phyloP scores from a whole-genome alignment of 2,888 invertebrate genomes.

The Vandiemenella viatica region DNA sequence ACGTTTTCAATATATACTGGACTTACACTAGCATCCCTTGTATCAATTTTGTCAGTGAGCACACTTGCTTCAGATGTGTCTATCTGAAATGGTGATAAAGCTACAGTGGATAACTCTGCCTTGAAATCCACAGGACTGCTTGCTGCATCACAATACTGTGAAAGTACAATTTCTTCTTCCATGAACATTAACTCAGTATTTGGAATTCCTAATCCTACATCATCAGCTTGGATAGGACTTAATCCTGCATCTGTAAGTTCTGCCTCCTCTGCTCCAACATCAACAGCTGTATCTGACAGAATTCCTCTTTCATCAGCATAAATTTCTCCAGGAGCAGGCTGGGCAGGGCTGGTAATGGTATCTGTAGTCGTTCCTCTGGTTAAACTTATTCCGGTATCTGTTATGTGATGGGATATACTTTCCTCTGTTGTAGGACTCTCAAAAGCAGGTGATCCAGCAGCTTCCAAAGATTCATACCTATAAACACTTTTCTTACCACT shows the following conservation, averaged over 20 bases:
- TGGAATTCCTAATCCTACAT: constrained; percentile 24
- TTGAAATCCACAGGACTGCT: constrained; percentile 36
- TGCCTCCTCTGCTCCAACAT: constrained; percentile 32
- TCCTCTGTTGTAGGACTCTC: constrained; percentile 33
- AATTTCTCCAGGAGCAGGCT: constrained; percentile 16
- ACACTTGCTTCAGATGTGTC: constrained; percentile 37
- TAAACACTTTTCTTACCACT: constrained; percentile 35
- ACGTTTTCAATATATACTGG: constrained; percentile 30
- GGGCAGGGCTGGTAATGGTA: constrained; percentile 29
- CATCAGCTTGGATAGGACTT: constrained; percentile 39
- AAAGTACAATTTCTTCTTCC: constrained; percentile 25
- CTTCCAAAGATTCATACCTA: constrained; percentile 31
- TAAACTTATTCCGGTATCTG: constrained; percentile 38
- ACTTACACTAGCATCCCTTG: constrained; percentile 36
- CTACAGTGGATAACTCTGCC: constrained; percentile 27
- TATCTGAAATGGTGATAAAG: constrained; percentile 27
- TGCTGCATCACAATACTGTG: constrained; percentile 31
- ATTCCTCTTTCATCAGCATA: constrained; percentile 24
- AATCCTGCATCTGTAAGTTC: constrained; percentile 39
- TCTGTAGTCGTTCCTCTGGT: constrained; percentile 33
- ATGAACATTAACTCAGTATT: constrained; percentile 26
- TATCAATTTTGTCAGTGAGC: constrained; percentile 34
- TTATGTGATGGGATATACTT: constrained; percentile 35
- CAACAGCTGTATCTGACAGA: constrained; percentile 31
- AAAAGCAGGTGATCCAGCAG: constrained; percentile 22